Evolutionary conservation across 2,113 vertebrate genomes (phyloP).

Genomic region (Paralichthys olivaceus): DNA sequence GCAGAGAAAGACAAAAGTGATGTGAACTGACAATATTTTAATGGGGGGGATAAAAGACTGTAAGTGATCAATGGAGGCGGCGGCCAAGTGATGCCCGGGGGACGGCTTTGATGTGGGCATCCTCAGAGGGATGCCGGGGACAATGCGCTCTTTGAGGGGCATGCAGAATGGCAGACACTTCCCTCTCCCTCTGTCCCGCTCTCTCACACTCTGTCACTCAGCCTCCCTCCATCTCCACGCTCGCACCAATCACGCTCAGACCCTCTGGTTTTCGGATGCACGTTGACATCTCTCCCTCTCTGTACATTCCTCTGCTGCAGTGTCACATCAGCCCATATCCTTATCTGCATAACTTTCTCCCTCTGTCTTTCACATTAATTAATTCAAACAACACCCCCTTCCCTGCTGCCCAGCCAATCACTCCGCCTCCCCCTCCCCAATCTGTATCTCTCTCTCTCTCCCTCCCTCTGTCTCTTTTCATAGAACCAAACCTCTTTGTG

Average conservation of each 20-base stretch:
- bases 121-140: conserved; percentile 83
- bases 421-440: conserved; percentile 66
- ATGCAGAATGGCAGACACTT: conserved; percentile 80
- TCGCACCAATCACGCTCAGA: conserved; percentile 21
- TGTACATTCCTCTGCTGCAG: conserved; percentile 41
- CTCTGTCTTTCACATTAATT: conserved; percentile 77
- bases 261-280: conserved; percentile 27
- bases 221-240: conserved; percentile 35
- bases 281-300: conserved; percentile 20
- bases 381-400: conserved; percentile 81
- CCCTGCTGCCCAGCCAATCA: conserved; percentile 77
- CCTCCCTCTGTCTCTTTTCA: conserved; percentile 79
- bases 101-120: conserved; percentile 87
- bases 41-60: conserved; percentile 86
- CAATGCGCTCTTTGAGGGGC: conserved; percentile 87
- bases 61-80: conserved; percentile 91
- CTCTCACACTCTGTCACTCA: conserved; percentile 55
- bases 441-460: conserved; percentile 27
- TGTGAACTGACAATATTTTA: conserved; percentile 87
- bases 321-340: conserved; percentile 69
- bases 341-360: conserved; percentile 69
- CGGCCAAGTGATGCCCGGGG: conserved; percentile 85
- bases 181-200: conserved; percentile 50
- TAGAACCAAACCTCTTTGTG: conserved; percentile 81
- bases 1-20: conserved; percentile 85